Base-by-base conservation (phyloP, 2,797 vertebrate genomes). In the Chlorospingus semifuscus region DNA sequence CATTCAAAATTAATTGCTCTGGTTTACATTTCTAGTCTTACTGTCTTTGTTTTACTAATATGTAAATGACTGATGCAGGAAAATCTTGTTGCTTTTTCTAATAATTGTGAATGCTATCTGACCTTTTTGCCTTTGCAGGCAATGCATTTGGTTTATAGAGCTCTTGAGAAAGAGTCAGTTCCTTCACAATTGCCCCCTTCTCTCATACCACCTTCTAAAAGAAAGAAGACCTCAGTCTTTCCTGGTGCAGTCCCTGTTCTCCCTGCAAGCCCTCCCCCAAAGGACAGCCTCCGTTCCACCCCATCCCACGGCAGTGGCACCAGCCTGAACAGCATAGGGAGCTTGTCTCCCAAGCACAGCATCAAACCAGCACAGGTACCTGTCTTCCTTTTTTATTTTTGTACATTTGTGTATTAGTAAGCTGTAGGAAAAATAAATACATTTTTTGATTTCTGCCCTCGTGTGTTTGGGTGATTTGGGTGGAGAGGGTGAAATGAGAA, bases 101-200 rank as follows among this genome's bases (percentile, higher is more conserved):
- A 44, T 78, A 46, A 59, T 21, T 19, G 5, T 74, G 41, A 17
- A 50, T 9, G 8, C 86, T 80, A 47, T 69, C 72, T 94, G 74
- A 93, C 85, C 61, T 93, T 93, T 88, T 83, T 92, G 93, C 69
- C 71, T 83, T 86, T 93, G 21, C 93, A 99, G 99, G 99, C 99
- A 53, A 99, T 99, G 99, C 99, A 99, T 96, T 98, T 99, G 97
- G 99, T 99, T 87, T 99, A 99, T 97, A 98, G 99, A 23, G 99
- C 99, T 68, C 97, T 99, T 53, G 99, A 99, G 97, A 99, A 99
- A 95, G 99, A 99, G 96, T 99, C 99, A 0, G 99, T 99, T 66
- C 99, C 99, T 57, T 97, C 98, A 0, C 95, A 98, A 42, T 97
- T 99, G 82, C 99, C 99, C 36, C 97, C 98, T 12, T 91, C 98